Conservation (phyloP, 2,888 invertebrate genomes). For the Nesidiocoris tenuis region DNA sequence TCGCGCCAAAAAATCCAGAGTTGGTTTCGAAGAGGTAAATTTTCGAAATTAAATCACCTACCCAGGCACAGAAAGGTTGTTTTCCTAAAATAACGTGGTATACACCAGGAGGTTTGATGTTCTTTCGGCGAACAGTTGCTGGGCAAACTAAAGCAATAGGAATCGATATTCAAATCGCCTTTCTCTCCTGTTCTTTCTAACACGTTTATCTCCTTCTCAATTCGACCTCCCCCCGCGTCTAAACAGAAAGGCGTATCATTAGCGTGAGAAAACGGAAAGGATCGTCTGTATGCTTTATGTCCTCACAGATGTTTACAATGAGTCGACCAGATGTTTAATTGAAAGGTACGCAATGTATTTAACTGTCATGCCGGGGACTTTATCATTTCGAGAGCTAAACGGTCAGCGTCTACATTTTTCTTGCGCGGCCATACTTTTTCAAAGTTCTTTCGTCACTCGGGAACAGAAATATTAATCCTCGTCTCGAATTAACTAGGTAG, state of each 20-base stretch:
- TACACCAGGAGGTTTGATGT: no score
- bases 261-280: conserved; percentile 8
- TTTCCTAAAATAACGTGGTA: no score
- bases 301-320: conserved; percentile 39
- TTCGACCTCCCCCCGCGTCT: not conserved
- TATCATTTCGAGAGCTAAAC: conserved; percentile 16
- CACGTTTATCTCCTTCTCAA: conserved; percentile 2
- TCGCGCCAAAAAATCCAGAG: no score
- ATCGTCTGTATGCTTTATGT: conserved; percentile 37
- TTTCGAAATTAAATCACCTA: no score
- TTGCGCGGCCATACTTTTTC: not conserved
- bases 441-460: not conserved
- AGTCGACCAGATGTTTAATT: conserved; percentile 37
- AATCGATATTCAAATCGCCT: conserved; percentile 36
- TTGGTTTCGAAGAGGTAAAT: no score
- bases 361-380: conserved; percentile 36
- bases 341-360: conserved; percentile 40
- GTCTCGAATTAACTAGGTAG: not conserved
- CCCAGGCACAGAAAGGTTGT: no score
- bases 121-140: no score
- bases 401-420: not conserved
- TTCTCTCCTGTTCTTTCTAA: conserved; percentile 20
- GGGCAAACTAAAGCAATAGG: no score
- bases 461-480: not conserved
- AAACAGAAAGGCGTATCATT: conserved; percentile 29